Base-by-base conservation (phyloP, 2,797 vertebrate genomes). In the Coreius guichenoti region DNA sequence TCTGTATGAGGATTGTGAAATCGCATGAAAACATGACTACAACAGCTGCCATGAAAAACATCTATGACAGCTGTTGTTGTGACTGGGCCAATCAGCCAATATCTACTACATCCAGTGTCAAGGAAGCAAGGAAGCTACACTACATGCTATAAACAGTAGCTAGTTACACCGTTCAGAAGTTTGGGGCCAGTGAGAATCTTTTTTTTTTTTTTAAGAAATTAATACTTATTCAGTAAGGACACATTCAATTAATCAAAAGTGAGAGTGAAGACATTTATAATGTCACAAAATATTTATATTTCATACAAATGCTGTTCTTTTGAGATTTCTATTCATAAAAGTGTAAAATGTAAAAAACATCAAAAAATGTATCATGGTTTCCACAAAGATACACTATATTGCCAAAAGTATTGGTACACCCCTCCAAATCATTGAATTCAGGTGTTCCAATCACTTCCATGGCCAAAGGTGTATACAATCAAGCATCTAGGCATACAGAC, bases 31-130 rank as follows among this genome's bases (percentile, higher is more conserved):
- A 65, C 17, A 65, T 65, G 56, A 65, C 73, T 75, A 45, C 12
- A n/a, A 21, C 70, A 76, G 49, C 49, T 36, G 74, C 49, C 26
- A 65, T 47, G 39, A 80, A 65, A 29, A 16, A 16, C 45, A 80
- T 67, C 8, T 29, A 61, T 16, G 36, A 78, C 75, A 78, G 75
- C 54, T 61, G 75, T 36, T 61, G 75, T 43, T 78, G 54, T 78
- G 56, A 43, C 23, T 75, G 23, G 54, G 75, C 54, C 36, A 76
- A 21, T 33, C 73, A 76, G 49, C 51, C 31, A 76, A 76, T 54
- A 56, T 33, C 49, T 75, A 33, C 17, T 8, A 33, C 29, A 75
- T 54, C 49, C 29, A 54, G 29, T 75, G 47, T 23, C 1, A 5
- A 33, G 49, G 29, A 54, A 74, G 26, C 70, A n/a, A n/a, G n/a